Conservation (phyloP, 2,888 invertebrate species). For the Lasioglossum oenotherae region DNA sequence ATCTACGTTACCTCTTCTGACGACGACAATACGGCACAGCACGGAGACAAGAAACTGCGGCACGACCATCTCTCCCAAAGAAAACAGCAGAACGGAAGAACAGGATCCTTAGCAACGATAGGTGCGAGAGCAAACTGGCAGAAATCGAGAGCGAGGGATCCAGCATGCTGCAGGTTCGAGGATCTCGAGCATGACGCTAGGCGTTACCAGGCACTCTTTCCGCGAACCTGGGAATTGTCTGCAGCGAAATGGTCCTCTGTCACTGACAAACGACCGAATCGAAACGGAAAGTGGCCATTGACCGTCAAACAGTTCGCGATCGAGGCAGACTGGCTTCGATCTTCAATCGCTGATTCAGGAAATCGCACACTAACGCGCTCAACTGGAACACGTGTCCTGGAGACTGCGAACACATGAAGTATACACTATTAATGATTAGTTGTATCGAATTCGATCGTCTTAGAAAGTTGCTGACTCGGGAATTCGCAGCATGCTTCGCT, state of each 20-base stretch:
- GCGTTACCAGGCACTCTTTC: constrained; percentile 24
- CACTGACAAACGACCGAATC: neutral
- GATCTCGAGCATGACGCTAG: constrained; percentile 54
- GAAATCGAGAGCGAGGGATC: constrained; percentile 67
- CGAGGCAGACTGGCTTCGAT: neutral
- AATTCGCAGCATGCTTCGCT: neutral
- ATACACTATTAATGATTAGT: neutral
- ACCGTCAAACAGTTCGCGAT: neutral
- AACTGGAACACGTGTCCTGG: neutral
- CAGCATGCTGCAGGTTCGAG: constrained; percentile 14
- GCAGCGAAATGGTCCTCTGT: neutral
- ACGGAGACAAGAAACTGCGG: constrained; percentile 76
- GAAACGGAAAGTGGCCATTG: constrained; percentile 5
- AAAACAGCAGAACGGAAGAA: neutral
- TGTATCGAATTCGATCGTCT: neutral
- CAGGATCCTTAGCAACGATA: constrained; percentile 35
- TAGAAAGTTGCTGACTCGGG: neutral
- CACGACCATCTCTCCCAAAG: constrained; percentile 63
- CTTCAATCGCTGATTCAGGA: neutral
- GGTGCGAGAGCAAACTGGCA: constrained; percentile 75
- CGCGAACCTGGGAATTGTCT: constrained; percentile 11
- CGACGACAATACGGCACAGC: constrained; percentile 78
- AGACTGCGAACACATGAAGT: neutral
- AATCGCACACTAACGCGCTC: neutral
- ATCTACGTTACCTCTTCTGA: constrained; percentile 73